These are phyloP conservation scores for Fopius arisanus DNA, from an alignment of 1,140 invertebrate species.

Conservation along the genomic window DNA sequence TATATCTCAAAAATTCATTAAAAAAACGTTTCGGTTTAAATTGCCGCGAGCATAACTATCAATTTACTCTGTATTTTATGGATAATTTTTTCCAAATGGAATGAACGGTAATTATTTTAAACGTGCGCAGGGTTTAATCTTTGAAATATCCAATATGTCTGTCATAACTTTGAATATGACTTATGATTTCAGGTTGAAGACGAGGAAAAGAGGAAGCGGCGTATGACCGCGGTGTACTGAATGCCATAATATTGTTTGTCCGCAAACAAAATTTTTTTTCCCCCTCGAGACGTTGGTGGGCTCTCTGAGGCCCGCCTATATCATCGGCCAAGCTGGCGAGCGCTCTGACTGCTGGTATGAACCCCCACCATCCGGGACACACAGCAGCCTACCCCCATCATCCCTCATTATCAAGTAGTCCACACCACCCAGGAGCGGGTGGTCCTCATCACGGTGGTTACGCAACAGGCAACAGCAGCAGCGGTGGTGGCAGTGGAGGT, in stretches of 20 bases:
- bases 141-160: too few relatives aligned
- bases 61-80: too few relatives aligned
- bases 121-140: too few relatives aligned
- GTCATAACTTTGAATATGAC: neutral
- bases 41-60: too few relatives aligned
- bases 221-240: conserved; percentile 33
- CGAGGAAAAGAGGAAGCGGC: conserved; percentile 47
- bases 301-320: conserved; percentile 58
- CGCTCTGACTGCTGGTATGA: conserved; percentile 65
- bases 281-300: conserved; percentile 53
- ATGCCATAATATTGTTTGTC: conserved; percentile 6
- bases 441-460: conserved; percentile 57
- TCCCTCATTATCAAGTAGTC: conserved; percentile 62
- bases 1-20: too few relatives aligned
- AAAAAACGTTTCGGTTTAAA: too few relatives aligned
- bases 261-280: conserved; percentile 37
- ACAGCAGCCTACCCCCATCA: conserved; percentile 61
- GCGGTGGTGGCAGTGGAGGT: conserved; percentile 43
- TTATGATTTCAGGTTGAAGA: conserved; percentile 49
- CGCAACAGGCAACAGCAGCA: conserved; percentile 50
- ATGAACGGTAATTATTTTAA: too few relatives aligned
- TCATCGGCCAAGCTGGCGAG: conserved; percentile 64
- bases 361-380: conserved; percentile 62
- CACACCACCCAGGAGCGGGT: conserved; percentile 57
- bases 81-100: too few relatives aligned